Evolutionary conservation across 2,113 vertebrate genomes (phyloP), one percentile per base, ranked within the genome.

Genomic region (Hirundichthys speculiger): DNA sequence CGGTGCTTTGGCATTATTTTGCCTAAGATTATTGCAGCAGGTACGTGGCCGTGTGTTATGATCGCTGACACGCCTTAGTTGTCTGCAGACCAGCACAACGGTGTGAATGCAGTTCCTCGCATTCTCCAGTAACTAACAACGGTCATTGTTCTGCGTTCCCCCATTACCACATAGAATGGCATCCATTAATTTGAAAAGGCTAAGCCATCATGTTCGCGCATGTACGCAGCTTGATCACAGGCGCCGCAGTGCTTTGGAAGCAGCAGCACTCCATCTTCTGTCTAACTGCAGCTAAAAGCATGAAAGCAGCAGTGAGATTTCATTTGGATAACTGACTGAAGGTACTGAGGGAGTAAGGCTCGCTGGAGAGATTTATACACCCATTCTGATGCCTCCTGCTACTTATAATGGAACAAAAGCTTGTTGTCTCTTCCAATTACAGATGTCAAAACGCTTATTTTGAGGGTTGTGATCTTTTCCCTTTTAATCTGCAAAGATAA

Each of bases 401-500:
- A 83, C 82, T 64, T 67, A 72, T 92, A 91, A 90, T 85, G 82
- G 85, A 89, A 89, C 85, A 92, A 92, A 90, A 90, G 90, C 89
- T 87, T 91, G 91, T 92, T 92, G 90, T 92, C 91, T 92, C 89
- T 87, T 91, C 88, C 91, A 91, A 91, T 93, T 92, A 93, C 89
- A 92, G 82, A 93, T 94, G 93, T 93, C 93, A 94, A 92, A 94
- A 93, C 79, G 89, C 92, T 92, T 93, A 93, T 94, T 93, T 92
- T 92, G 88, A 89, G 89, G 91, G 90, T 92, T 94, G 90, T 91
- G 93, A 94, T 95, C 92, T 92, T 92, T 92, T 90, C 89, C 85
- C 86, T 92, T 94, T 94, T 93, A 95, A 94, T 92, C 83, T 91
- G 86, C 80, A 88, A 93, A 94, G 93, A 94, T 94, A 93, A 94